Base-by-base conservation (phyloP, 2,888 invertebrate species). In the Itoplectis maculator region DNA sequence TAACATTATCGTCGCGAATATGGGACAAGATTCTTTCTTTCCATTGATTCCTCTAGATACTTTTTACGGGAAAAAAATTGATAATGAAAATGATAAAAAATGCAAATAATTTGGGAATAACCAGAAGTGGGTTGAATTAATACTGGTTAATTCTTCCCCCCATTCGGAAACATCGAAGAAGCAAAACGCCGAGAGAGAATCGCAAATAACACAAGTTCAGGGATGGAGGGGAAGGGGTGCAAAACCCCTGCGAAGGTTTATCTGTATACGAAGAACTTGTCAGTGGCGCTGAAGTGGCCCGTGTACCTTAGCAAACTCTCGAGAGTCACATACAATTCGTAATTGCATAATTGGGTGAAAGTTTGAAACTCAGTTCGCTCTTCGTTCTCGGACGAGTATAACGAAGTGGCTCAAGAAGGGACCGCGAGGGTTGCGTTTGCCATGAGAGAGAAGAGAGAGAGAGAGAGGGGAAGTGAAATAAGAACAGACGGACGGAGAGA, bases 321-420 rank as follows among this genome's bases (percentile, higher is more conserved):
- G 49, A 49, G 69, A 75, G 74, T 75, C 56, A 54, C 65, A 59
- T 75, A 74, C 82, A 70, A 70, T 78, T 82, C 59, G 78, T 79
- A 75, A 75, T 79, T 75, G 70, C 70, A 66, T 82, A 75, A 82
- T 79, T 82, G 70, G 61, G 35, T 66, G 75, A 79, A 75, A 82
- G 59, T 79, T 75, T 79, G 74, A 45, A 75, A 78, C 70, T 75
- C 47, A 69, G 68, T 77, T 61, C 59, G 61, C n/a, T n/a, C 76
- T 69, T 40, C 51, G 49, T 23, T 65, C 65, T 61, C 74, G 54
- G 75, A 79, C 20, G 49, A 45, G 70, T 49, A 66, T 82, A 82
- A 78, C 82, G 74, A 75, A 75, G 79, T 70, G 75, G 51, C 63
- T 56, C 66, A 56, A 66, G 20, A 37, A 42, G 35, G 13, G 59